Evolutionary conservation across 2,797 vertebrate species (phyloP), one percentile per base, ranked within the genome.

Genomic region (Acipenser oxyrinchus): DNA sequence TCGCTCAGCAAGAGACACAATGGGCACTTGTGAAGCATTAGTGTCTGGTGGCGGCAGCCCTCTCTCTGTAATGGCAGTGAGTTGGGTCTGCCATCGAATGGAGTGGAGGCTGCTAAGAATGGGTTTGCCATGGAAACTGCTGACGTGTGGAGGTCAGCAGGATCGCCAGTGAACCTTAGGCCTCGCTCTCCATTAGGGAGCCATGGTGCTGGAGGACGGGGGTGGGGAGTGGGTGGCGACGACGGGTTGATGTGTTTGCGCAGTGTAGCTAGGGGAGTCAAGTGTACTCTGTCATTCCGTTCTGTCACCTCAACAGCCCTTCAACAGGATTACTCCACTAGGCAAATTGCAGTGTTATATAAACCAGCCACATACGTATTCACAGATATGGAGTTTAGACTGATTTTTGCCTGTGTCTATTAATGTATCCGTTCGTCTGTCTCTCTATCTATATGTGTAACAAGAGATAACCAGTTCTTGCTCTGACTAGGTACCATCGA

Each of bases 221-320:
- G 62, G 62, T 13, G 10, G 51, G 51, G 58, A 60, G 70, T 68
- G 63, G 63, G 70, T 13, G 18, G 66, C 60, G 23, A 48, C 49
- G 48, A 68, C 53, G 70, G 63, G 12, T 66, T 66, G 5, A 8
- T 71, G 66, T 70, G 71, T 55, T 60, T 66, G 68, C 18, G 13
- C 68, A 68, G 68, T 57, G 63, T 73, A 68, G 76, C 23, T 37
- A 37, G 68, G 73, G 62, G 48, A 62, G 71, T 76, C 75, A 82
- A 79, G 78, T 79, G 82, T 76, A 64, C 81, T 84, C 78, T 77
- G 82, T 73, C 58, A 76, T 71, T 60, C 74, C 71, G 74, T 86
- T 73, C 64, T 75, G 78, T 75, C 73, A 1, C 71, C 77, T 77
- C 76, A 79, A 79, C 78, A 74, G 79, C 73, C 74, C 68, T 70